Evolutionary conservation across 2,797 vertebrate species (phyloP).

Genomic region (Paedocypris micromegethes): DNA sequence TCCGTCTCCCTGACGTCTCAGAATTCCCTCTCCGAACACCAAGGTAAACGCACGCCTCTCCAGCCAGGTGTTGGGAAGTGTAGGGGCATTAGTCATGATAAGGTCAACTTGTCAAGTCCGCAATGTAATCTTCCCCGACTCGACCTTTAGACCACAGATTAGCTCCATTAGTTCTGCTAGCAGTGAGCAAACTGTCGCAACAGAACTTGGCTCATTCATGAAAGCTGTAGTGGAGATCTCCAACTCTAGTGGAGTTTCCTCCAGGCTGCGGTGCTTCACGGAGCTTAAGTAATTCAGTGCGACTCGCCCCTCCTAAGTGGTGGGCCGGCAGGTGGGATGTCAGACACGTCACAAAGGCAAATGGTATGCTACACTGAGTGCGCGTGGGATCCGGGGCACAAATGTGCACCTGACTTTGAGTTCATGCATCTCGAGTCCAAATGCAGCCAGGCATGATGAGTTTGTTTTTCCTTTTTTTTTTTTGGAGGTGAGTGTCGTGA

Average conservation of each 20-base stretch:
- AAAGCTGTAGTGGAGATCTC: slow-evolving; percentile 10
- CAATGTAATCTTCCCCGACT: slow-evolving; percentile 55
- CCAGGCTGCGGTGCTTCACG: slow-evolving; percentile 18
- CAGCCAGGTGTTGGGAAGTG: slow-evolving; percentile 34
- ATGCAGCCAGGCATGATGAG: slow-evolving; percentile 9
- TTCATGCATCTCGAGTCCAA: slow-evolving; percentile 18
- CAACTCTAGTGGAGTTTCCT: slow-evolving; percentile 1
- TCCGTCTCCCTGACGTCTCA: no score
- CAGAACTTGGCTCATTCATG: slow-evolving; percentile 28
- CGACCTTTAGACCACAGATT: slow-evolving; percentile 56
- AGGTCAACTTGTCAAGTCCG: slow-evolving; percentile 55
- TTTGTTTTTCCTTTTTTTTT: not conserved
- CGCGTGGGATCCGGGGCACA: slow-evolving; percentile 17
- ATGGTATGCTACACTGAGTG: slow-evolving; percentile 43
- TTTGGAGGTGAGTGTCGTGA: no score
- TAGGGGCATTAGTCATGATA: slow-evolving; percentile 51
- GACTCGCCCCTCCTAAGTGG: slow-evolving; percentile 40
- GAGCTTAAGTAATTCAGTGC: slow-evolving; percentile 52
- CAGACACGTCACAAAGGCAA: slow-evolving; percentile 34
- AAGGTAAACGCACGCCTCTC: slow-evolving; percentile 7
- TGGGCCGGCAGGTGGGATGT: slow-evolving; percentile 29
- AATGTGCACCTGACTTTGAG: slow-evolving; percentile 16
- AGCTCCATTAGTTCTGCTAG: slow-evolving; percentile 55
- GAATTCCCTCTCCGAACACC: not conserved
- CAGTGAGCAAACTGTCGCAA: slow-evolving; percentile 37